Evolutionary conservation across 2,888 invertebrate genomes (phyloP).

Genomic region (Heliconius hortense): DNA sequence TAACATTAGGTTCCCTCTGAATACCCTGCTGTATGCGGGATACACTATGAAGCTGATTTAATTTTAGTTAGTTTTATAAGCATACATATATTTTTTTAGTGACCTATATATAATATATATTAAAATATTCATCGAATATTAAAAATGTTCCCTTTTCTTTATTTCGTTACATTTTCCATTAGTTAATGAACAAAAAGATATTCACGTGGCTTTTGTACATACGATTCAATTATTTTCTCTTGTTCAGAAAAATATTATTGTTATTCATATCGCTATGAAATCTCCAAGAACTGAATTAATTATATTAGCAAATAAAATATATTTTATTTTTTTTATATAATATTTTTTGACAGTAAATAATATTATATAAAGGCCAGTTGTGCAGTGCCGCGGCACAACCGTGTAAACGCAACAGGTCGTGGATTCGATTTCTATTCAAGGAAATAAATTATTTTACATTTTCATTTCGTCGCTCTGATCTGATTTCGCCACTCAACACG

Average conservation of each 20-base stretch:
- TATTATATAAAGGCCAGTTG: too few relatives aligned
- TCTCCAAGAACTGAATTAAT: neutral
- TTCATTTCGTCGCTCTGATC: too few relatives aligned
- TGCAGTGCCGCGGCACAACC: too few relatives aligned
- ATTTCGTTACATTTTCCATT: slow-evolving; percentile 10
- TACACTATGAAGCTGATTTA: too few relatives aligned
- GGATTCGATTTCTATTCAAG: too few relatives aligned
- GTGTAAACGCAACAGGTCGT: too few relatives aligned
- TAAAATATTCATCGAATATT: neutral
- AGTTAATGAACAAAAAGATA: slow-evolving; percentile 6
- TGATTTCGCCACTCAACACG: too few relatives aligned
- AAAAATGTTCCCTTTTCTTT: slow-evolving; percentile 10
- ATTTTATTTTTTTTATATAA: neutral
- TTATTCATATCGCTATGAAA: neutral
- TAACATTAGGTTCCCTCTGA: too few relatives aligned
- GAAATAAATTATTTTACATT: too few relatives aligned
- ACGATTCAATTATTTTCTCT: slow-evolving; percentile 10
- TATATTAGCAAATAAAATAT: neutral
- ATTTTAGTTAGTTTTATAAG: neutral
- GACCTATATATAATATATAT: neutral
- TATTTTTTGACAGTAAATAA: neutral
- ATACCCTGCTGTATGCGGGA: too few relatives aligned
- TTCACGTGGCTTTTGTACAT: slow-evolving; percentile 10
- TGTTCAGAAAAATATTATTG: neutral
- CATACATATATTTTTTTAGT: neutral